Evolutionary conservation across 2,113 vertebrate species (phyloP), one percentile per base, ranked within the genome.

Genomic region (Verasper variegatus): DNA sequence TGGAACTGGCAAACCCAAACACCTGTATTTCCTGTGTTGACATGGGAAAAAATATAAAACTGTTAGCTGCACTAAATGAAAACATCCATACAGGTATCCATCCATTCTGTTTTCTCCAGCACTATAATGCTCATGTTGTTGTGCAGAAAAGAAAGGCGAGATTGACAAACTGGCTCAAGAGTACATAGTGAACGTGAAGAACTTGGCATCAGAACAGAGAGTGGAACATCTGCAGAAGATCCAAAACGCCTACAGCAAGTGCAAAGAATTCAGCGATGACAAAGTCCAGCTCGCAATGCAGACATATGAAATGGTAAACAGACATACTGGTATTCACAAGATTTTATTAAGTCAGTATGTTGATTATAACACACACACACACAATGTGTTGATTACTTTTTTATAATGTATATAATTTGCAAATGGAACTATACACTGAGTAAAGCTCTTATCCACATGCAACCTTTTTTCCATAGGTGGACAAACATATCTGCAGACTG

Each of bases 211-310:
- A 0, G 94, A 95, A 35, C 94, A 98, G 93, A 83, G 98, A 1
- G 96, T 98, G 86, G 96, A 97, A 62, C 97, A 97, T 75, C 94
- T 99, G 67, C 96, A 96, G 93, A 97, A 96, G 90, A 99, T 99
- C 75, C 96, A 99, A 68, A 95, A 84, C 0, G 98, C 97, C 67
- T 99, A 98, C 89, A 96, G 92, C 93, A 98, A 96, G 80, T 99
- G 98, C 63, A 97, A 95, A 84, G 98, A 99, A 85, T 99, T 98
- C 93, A 99, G 97, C 0, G 97, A 99, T 0, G 97, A 99, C 85
- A 99, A 99, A 86, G 98, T 99, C 71, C 98, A 99, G 91, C 96
- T 99, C 73, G 98, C 98, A 83, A 99, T 99, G 98, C 97, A 99
- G 94, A 99, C 98, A 0, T 99, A 99, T 0, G 98, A 99, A 93